Conservation (phyloP, 2,888 invertebrate genomes). For the Noctua janthe region DNA sequence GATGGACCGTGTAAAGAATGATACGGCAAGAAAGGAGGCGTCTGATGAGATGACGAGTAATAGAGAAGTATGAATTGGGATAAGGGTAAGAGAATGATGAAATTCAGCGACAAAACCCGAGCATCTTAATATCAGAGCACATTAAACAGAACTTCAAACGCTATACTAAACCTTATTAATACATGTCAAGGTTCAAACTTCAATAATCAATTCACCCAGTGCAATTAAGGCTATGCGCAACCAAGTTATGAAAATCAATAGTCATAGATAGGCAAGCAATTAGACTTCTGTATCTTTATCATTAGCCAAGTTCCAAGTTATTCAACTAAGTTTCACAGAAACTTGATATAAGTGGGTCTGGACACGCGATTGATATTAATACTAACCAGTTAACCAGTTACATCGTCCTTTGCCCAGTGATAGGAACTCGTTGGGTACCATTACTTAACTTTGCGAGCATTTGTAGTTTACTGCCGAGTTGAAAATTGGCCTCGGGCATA, state of each 20-base stretch:
- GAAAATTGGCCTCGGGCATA: not conserved
- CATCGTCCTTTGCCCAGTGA: not conserved
- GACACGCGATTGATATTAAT: conserved; percentile 16
- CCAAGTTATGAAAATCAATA: conserved; percentile 22
- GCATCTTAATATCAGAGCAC: not conserved
- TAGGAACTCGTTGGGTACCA: not conserved
- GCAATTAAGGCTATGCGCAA: not conserved
- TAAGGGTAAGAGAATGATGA: too few relatives aligned
- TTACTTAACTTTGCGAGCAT: not conserved
- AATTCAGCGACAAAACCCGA: not conserved
- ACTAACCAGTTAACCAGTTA: not conserved
- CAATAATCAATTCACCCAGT: not conserved
- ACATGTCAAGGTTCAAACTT: not conserved
- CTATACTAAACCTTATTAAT: not conserved
- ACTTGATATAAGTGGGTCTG: conserved; percentile 4
- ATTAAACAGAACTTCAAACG: not conserved
- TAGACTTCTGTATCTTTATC: not conserved
- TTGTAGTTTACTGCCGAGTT: not conserved
- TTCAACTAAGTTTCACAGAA: conserved; percentile 1
- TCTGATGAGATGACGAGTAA: too few relatives aligned
- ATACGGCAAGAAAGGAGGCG: too few relatives aligned
- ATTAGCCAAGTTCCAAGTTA: conserved; percentile 4
- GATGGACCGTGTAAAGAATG: too few relatives aligned
- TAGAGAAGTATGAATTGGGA: too few relatives aligned
- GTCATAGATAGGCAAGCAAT: conserved; percentile 15